Conservation (phyloP, 2,888 invertebrate genomes). For the Lysandra coridon region DNA sequence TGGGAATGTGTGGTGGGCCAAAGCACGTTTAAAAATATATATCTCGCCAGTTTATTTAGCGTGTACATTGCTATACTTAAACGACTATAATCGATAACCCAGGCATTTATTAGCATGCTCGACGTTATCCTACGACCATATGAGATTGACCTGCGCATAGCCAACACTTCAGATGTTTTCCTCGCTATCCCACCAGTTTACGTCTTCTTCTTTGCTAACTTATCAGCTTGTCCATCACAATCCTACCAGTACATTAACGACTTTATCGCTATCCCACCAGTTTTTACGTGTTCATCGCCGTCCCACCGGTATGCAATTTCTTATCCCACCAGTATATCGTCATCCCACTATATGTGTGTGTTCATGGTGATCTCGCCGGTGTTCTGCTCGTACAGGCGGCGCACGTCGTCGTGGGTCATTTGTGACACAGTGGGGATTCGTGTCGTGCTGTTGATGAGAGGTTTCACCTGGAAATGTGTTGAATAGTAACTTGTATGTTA, state of each 20-base stretch:
- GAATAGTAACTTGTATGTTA: not conserved
- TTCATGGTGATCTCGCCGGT: constrained; percentile 60
- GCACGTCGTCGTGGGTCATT: constrained; percentile 68
- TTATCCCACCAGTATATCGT: not conserved
- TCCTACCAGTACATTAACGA: not conserved
- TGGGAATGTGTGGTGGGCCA: too few species aligned
- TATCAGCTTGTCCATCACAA: not conserved
- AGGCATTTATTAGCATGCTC: too few species aligned
- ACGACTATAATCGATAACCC: too few species aligned
- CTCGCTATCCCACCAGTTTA: not conserved
- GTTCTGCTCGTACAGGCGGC: constrained; percentile 66
- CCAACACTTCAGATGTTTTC: not conserved
- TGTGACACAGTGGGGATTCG: constrained; percentile 68
- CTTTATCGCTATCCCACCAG: not conserved
- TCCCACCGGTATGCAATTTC: not conserved
- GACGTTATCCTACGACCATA: too few species aligned
- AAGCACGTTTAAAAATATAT: not conserved
- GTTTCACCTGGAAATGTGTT: constrained; percentile 58
- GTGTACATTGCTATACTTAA: too few species aligned
- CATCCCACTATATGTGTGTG: constrained; percentile 58
- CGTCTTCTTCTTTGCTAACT: not conserved
- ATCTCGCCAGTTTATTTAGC: not conserved
- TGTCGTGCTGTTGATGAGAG: constrained; percentile 53
- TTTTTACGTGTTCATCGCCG: not conserved
- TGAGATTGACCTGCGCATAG: too few species aligned